Evolutionary conservation across 2,113 vertebrate genomes (phyloP).

Genomic region (Oostethus manadensis): DNA sequence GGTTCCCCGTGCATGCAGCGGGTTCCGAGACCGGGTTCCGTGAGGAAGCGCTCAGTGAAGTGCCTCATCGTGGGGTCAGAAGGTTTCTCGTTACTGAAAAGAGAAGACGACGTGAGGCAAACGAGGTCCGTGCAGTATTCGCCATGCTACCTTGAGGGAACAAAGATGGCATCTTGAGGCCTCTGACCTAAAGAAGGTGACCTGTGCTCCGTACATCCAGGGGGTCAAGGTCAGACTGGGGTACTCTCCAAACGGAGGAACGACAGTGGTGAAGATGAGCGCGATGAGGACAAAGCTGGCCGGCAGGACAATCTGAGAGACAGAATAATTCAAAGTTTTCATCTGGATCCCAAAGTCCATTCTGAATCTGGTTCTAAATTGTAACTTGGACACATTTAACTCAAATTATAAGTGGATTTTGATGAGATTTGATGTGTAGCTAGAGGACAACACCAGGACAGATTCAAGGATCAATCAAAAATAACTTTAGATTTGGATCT

Average conservation of each 20-base stretch:
- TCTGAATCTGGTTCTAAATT: neutral
- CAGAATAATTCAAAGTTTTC: neutral
- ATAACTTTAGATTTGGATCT: neutral
- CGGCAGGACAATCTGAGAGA: constrained; percentile 86
- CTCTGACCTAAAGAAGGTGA: constrained; percentile 89
- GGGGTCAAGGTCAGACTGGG: constrained; percentile 85
- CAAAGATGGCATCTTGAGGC: neutral
- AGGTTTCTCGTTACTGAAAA: constrained; percentile 82
- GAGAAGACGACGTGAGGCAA: constrained; percentile 8
- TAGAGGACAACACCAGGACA: neutral
- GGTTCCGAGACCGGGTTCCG: constrained; percentile 85
- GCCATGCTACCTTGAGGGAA: neutral
- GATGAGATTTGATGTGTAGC: neutral
- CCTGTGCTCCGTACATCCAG: constrained; percentile 93
- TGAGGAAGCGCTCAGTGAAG: constrained; percentile 78
- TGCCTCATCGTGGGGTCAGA: constrained; percentile 70
- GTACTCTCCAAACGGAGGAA: constrained; percentile 94
- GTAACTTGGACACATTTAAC: neutral
- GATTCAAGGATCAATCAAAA: neutral
- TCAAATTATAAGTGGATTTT: neutral
- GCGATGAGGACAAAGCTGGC: constrained; percentile 86
- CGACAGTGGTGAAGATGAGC: constrained; percentile 82
- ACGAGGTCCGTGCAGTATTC: neutral
- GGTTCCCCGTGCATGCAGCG: constrained; percentile 83
- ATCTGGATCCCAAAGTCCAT: neutral